Conservation (phyloP, 2,888 invertebrate species). For the Argyresthia goedartella region DNA sequence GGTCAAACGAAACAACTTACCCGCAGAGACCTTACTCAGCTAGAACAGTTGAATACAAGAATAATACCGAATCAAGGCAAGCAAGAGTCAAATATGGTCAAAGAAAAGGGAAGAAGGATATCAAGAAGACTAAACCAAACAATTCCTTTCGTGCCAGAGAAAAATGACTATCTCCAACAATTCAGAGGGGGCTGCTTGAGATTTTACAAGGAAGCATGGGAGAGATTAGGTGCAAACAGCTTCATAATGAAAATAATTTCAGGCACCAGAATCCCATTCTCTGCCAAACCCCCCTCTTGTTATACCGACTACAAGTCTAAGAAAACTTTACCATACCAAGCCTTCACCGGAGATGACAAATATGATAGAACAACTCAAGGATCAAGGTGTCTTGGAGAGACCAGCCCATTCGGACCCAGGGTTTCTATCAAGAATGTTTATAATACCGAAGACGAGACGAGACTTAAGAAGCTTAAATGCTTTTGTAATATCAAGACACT, state of each 20-base stretch:
- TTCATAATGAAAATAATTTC: conserved; percentile 12
- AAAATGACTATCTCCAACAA: neutral
- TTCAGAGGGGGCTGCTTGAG: conserved; percentile 4
- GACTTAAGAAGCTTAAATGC: neutral
- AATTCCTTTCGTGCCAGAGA: conserved; percentile 5
- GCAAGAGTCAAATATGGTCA: neutral
- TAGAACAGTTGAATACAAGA: no score
- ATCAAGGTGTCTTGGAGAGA: neutral
- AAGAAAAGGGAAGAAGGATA: neutral
- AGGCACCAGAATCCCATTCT: neutral
- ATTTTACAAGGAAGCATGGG: conserved; percentile 4
- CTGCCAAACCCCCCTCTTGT: neutral
- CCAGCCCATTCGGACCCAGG: neutral
- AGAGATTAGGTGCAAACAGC: conserved; percentile 7
- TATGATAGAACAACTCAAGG: neutral
- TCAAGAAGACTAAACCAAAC: conserved; percentile 3
- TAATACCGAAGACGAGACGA: neutral
- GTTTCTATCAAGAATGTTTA: neutral
- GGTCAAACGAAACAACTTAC: no score
- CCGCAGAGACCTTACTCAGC: no score
- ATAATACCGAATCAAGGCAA: no score
- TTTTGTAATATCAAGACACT: neutral
- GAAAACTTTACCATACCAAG: neutral
- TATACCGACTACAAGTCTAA: neutral
- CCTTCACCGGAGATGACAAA: neutral